phyloP scores from a whole-genome alignment of 2,797 vertebrate species.

The Orestias chungarensis region DNA sequence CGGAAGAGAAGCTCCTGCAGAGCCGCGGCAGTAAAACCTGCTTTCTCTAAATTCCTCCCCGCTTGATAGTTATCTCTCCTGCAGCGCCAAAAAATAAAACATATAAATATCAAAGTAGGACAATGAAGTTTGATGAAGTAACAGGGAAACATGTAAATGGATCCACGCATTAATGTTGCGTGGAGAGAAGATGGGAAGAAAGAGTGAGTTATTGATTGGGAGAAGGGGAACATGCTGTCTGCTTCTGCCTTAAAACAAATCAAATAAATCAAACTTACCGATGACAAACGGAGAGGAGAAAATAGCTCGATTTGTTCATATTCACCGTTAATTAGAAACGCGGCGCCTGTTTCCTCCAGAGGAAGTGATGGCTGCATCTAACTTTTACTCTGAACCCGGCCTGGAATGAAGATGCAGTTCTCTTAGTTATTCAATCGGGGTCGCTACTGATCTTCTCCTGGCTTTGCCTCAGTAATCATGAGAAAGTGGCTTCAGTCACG shows the following conservation, averaged over 20 bases:
- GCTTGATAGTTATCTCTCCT: conserved; percentile 54
- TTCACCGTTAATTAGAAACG: conserved; percentile 67
- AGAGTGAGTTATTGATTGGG: not conserved
- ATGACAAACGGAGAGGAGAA: conserved; percentile 1
- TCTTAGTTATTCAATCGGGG: conserved; percentile 65
- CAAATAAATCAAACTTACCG: not conserved
- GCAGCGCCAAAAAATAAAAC: conserved; percentile 32
- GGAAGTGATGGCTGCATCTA: too few species aligned
- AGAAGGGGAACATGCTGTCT: conserved; percentile 31
- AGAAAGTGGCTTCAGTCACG: conserved; percentile 31
- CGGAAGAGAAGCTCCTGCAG: conserved; percentile 34
- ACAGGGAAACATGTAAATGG: conserved; percentile 6
- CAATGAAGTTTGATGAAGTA: conserved; percentile 53
- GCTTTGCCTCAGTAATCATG: conserved; percentile 49
- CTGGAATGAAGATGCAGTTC: conserved; percentile 67
- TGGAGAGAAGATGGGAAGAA: too few species aligned
- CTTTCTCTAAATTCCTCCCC: conserved; percentile 47
- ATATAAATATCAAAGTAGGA: conserved; percentile 29
- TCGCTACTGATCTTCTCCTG: conserved; percentile 75
- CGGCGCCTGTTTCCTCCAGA: conserved; percentile 30
- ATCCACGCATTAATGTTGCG: not conserved
- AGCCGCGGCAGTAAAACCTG: conserved; percentile 30
- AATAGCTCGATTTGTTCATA: conserved; percentile 16
- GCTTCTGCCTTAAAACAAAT: not conserved
- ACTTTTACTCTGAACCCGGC: too few species aligned